Base-by-base conservation (phyloP, 2,113 vertebrate species). In the Bambusicola thoracicus region DNA sequence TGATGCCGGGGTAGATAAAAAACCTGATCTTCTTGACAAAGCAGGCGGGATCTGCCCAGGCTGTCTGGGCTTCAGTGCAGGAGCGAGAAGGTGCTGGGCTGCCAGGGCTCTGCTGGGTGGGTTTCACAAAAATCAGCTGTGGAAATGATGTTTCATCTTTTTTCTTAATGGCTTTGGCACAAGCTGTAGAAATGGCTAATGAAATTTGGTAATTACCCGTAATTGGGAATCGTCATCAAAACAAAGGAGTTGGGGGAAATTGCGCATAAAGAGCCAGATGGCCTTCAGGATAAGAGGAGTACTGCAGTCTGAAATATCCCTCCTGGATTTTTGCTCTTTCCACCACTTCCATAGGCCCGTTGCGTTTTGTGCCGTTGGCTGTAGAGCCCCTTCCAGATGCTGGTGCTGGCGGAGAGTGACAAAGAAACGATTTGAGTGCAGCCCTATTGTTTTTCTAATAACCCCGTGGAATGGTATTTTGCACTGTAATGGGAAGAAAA, bases 401-500 rank as follows among this genome's bases (percentile, higher is more conserved):
- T 77, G 81, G 75, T 72, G 44, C 59, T 80, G 78, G 29, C 72
- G 41, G 53, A 81, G 41, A 10, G 43, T 67, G 68, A 46, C 76
- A 93, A 79, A 38, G 59, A 82, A 87, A 34, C 6, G 2, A 49
- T 55, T 40, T 83, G 76, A 94, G 58, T 65, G 61, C 1, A 2
- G 65, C 73, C 10, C 55, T 72, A 59, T 59, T 63, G 44, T 79
- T 92, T 89, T 48, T 77, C 63, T 34, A 67, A 75, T 72, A 81
- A 84, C 94, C 87, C 76, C 62, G 49, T 30, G 80, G 83, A 83
- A 80, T 2, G 48, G n/a, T 85, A 78, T 72, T 86, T 88, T 86
- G 61, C 94, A 69, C 86, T 94, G 85, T 85, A 81, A 93, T 63
- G 72, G 89, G 94, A 92, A 95, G 96, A 96, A 95, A 94, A 94